Evolutionary conservation across 2,113 vertebrate genomes (phyloP).

Genomic region (Plecotus auritus): DNA sequence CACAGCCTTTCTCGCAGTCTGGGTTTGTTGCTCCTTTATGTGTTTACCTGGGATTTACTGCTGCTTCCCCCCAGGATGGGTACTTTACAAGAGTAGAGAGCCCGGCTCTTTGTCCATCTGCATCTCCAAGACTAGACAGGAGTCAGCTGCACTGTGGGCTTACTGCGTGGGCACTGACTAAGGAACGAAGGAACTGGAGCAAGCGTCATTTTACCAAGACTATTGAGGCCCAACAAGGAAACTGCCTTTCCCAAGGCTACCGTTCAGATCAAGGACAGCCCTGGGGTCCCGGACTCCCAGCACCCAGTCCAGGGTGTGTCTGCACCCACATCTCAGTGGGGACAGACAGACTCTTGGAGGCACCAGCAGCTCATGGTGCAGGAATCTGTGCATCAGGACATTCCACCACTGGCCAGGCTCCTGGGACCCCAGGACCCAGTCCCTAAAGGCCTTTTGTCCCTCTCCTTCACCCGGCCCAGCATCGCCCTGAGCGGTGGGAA

Average conservation of each 20-base stretch:
- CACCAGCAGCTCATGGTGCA: fast-evolving
- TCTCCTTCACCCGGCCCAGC: neutral
- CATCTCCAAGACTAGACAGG: neutral
- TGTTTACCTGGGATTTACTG: neutral
- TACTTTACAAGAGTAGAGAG: neutral
- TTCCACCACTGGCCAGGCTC: neutral
- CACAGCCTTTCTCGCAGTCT: neutral
- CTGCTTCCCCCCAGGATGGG: neutral
- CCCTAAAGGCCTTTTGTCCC: neutral
- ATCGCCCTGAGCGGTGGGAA: neutral
- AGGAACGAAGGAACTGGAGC: neutral
- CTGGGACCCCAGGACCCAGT: neutral
- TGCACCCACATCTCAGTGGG: neutral
- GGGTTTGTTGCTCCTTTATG: too few species aligned
- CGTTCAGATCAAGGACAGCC: neutral
- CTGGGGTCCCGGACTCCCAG: neutral
- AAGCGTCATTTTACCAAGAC: neutral
- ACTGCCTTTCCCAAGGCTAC: neutral
- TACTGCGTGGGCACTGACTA: too few species aligned
- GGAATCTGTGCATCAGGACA: neutral
- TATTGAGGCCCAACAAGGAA: neutral
- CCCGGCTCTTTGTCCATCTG: fast-evolving
- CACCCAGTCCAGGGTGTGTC: neutral
- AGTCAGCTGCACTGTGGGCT: fast-evolving
- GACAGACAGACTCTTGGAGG: neutral